Percentiles rank a stretch among this genome's conserved stretches.
phyloP scores from a whole-genome alignment of 1,140 invertebrate species.

The Mesaphorura yosii region DNA sequence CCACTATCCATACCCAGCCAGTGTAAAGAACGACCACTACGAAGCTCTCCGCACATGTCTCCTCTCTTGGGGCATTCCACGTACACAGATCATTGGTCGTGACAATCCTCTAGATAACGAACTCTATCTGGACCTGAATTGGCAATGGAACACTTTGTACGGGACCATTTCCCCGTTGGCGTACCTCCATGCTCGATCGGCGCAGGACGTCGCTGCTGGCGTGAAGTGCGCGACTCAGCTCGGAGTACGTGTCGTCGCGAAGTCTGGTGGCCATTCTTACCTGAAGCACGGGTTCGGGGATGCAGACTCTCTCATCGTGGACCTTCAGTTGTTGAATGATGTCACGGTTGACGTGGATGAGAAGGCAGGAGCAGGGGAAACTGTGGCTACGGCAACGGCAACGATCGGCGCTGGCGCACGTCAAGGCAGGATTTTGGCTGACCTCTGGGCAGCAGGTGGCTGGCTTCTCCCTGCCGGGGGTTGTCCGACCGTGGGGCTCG shows the following conservation, averaged over 20 bases:
- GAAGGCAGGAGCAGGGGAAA: too few species aligned
- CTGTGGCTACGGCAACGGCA: too few species aligned
- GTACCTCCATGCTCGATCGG: background rate
- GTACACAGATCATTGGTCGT: too few species aligned
- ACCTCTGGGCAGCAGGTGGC: background rate
- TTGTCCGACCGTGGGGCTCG: background rate
- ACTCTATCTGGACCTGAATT: slow-evolving; percentile 2
- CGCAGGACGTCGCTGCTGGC: background rate
- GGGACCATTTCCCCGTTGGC: background rate
- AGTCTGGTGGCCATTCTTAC: slow-evolving; percentile 5
- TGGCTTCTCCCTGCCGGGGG: background rate
- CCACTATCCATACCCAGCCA: too few species aligned
- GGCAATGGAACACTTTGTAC: slow-evolving; percentile 1
- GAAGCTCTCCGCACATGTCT: too few species aligned
- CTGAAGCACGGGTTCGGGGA: background rate
- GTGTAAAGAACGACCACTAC: too few species aligned
- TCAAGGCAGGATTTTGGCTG: background rate
- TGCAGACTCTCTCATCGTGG: background rate
- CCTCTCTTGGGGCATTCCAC: too few species aligned
- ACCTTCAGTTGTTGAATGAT: background rate
- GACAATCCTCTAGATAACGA: too few species aligned
- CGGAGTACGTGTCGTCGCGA: background rate
- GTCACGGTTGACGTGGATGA: background rate
- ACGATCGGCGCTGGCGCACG: background rate
- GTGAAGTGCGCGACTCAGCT: background rate